These are phyloP conservation scores for Macrosoma leucophasiata DNA, from an alignment of 2,888 invertebrate genomes.

Conservation along the genomic window DNA sequence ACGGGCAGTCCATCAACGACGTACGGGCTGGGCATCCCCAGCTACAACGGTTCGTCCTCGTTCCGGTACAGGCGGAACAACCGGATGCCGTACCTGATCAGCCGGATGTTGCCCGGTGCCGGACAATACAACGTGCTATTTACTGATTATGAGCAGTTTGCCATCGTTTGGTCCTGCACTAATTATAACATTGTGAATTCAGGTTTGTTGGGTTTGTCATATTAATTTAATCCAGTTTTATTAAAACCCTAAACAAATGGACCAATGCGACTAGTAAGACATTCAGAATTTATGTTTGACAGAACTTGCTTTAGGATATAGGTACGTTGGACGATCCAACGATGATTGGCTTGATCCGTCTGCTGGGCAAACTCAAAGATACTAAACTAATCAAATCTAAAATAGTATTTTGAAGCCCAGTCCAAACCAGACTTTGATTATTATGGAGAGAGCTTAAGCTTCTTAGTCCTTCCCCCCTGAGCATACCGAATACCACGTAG, in stretches of 20 bases:
- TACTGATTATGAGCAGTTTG: slow-evolving; percentile 83
- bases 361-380: no score
- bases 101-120: slow-evolving; percentile 81
- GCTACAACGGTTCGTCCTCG: slow-evolving; percentile 71
- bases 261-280: not conserved
- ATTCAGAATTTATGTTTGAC: no score
- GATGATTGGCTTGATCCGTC: no score
- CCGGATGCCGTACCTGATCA: slow-evolving; percentile 79
- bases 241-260: no score
- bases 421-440: no score
- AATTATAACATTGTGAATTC: slow-evolving; percentile 78
- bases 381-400: no score
- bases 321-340: no score
- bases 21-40: slow-evolving; percentile 78
- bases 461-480: no score
- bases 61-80: slow-evolving; percentile 78
- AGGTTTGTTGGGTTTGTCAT: slow-evolving; percentile 52
- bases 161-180: slow-evolving; percentile 84
- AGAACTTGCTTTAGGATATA: no score
- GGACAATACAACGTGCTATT: slow-evolving; percentile 82
- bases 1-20: slow-evolving; percentile 77
- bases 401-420: no score
- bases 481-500: no score
- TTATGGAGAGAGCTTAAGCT: no score
- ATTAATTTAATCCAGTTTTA: not conserved